A percentile compares a stretch with the other conserved stretches of the same genome.
These are phyloP conservation scores for Glareola pratincola DNA, from an alignment of 2,113 vertebrate genomes.

Conservation along the genomic window DNA sequence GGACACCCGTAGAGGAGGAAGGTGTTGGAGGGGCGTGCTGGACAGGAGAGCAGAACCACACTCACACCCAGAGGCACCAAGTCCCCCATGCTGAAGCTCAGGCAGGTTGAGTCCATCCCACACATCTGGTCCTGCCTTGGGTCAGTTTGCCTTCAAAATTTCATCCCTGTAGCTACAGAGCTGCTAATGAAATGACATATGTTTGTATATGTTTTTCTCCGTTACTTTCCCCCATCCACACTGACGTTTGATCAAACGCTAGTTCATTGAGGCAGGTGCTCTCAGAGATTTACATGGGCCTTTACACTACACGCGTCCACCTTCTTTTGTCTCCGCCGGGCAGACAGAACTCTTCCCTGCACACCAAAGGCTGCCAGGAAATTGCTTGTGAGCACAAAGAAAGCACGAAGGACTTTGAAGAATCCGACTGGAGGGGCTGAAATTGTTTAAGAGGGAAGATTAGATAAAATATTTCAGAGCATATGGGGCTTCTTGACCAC, in stretches of 20 bases:
- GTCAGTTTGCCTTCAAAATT: neutral
- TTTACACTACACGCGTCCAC: neutral
- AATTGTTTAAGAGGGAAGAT: neutral
- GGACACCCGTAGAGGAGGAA: neutral
- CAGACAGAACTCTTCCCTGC: neutral
- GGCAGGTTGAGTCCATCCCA: neutral
- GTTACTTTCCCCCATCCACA: neutral
- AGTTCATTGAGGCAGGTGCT: neutral
- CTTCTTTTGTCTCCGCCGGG: neutral
- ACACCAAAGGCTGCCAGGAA: neutral
- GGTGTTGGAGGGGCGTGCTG: neutral
- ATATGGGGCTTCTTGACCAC: slow-evolving; percentile 11
- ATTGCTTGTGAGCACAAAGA: neutral
- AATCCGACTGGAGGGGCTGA: neutral
- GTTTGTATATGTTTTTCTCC: neutral
- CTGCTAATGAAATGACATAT: neutral
- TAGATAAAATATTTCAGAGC: slow-evolving; percentile 28
- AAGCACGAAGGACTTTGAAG: neutral
- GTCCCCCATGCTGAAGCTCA: neutral
- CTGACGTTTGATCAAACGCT: neutral
- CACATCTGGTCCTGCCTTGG: neutral
- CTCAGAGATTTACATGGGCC: neutral
- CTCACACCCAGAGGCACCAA: neutral
- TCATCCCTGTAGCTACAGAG: neutral
- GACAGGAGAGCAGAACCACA: neutral